Evolutionary conservation across 2,113 vertebrate species (phyloP), one percentile per base, ranked within the genome.

Genomic region (Cathartes aura): DNA sequence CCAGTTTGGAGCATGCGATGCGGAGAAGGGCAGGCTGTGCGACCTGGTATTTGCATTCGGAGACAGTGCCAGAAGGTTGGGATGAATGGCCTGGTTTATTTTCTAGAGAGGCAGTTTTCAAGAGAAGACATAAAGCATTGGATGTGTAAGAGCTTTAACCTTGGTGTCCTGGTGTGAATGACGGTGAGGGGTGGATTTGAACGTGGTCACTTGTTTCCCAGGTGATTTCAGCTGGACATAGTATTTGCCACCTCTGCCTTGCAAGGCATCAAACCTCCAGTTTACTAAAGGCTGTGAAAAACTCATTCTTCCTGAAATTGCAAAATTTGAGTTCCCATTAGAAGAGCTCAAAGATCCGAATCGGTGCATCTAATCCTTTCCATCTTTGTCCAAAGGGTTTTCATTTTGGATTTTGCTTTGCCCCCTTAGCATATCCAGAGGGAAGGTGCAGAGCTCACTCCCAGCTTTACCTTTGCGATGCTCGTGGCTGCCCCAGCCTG

Each of bases 31-130:
- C 90, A 89, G 87, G 26, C 91, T 93, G 88, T 47, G 56, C 83
- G 90, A 83, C 89, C 91, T 83, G 93, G 59, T 79, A 70, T 95
- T 88, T 94, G 52, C 62, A 40, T 50, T 93, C 9, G 1, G 60
- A 53, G 83, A 13, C 1, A 2, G 32, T 62, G 85, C 70, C 84
- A 94, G 74, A 86, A 55, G 68, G 59, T 21, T 89, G 87, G 82
- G 55, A 42, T 91, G 88, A 90, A 93, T 48, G 92, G 86, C 63
- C 78, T 66, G 70, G 64, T 89, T 91, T 93, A 63, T 96, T 75
- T 95, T 82, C 91, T 94, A 68, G 80, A 94, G 56, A 95, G 81
- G 27, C 43, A 48, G 64, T 67, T 91, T 89, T 89, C 94, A 75
- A 87, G 89, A 85, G 64, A 87, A 90, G 81, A 53, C 36, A 75